These are phyloP conservation scores for Chelon labrosus DNA, from an alignment of 2,797 vertebrate genomes.

Conservation along the genomic window DNA sequence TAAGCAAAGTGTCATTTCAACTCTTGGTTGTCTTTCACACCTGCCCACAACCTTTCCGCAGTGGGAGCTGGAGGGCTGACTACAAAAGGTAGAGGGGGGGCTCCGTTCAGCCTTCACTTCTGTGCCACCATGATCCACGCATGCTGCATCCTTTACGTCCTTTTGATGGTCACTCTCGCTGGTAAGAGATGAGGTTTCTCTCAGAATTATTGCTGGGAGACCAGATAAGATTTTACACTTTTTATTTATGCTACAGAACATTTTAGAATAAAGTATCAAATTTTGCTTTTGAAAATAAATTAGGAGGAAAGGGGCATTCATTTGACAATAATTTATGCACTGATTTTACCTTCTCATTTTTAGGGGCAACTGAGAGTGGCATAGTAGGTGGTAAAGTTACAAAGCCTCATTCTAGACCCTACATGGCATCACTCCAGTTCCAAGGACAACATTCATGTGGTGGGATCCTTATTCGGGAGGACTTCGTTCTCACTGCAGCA, in stretches of 20 bases:
- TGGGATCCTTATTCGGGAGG: slow-evolving; percentile 74
- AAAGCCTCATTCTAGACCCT: slow-evolving; percentile 80
- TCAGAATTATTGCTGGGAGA: neutral
- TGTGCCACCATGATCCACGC: slow-evolving; percentile 36
- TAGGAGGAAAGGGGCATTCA: neutral
- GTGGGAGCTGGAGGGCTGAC: neutral
- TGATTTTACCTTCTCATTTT: neutral
- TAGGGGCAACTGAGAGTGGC: slow-evolving; percentile 69
- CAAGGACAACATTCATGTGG: slow-evolving; percentile 37
- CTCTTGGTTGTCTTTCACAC: slow-evolving; percentile 5
- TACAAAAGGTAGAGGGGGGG: slow-evolving; percentile 7
- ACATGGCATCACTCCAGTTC: slow-evolving; percentile 81
- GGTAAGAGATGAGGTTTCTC: slow-evolving; percentile 55
- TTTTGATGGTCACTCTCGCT: slow-evolving; percentile 47
- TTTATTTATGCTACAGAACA: no score
- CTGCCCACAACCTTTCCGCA: slow-evolving; percentile 58
- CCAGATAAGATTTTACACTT: neutral
- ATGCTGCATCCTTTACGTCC: slow-evolving; percentile 14
- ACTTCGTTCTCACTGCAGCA: slow-evolving; percentile 81
- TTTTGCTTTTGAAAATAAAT: neutral
- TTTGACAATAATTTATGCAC: neutral
- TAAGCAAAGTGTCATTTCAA: neutral
- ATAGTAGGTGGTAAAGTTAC: slow-evolving; percentile 71
- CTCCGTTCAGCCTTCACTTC: slow-evolving; percentile 1
- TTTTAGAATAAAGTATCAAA: neutral